phyloP scores from a whole-genome alignment of 2,797 vertebrate genomes.

The Orestias chungarensis region DNA sequence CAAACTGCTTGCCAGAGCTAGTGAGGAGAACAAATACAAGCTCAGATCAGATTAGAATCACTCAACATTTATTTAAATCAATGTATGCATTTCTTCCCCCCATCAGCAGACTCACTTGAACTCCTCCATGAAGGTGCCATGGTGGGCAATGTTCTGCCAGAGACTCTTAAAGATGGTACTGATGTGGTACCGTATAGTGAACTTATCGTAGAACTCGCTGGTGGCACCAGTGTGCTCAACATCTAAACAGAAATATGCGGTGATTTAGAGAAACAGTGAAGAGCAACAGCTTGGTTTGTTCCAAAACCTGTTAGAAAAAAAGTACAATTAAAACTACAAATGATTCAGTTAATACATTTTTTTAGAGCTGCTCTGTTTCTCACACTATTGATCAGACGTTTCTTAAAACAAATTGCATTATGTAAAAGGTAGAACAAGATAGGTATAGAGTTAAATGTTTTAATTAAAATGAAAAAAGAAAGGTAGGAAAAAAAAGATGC shows the following conservation, averaged over 20 bases:
- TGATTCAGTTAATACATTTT: not conserved
- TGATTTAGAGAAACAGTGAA: not conserved
- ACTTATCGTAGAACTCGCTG: slow-evolving; percentile 99
- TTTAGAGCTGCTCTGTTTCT: not conserved
- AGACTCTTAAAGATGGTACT: slow-evolving; percentile 99
- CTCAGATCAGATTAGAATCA: slow-evolving; percentile 13
- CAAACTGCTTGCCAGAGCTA: slow-evolving; percentile 99
- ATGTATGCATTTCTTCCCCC: not conserved
- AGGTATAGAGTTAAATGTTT: not conserved
- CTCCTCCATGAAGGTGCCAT: slow-evolving; percentile 98
- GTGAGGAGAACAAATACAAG: slow-evolving; percentile 10
- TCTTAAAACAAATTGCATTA: not conserved
- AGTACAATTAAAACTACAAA: not conserved
- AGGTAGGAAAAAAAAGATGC: not conserved
- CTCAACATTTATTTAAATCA: not conserved
- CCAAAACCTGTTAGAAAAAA: too few relatives aligned
- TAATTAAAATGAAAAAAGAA: not conserved
- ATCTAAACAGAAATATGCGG: slow-evolving; percentile 74
- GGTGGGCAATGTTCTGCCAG: slow-evolving; percentile 97
- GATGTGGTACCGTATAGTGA: slow-evolving; percentile 99
- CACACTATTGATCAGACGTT: not conserved
- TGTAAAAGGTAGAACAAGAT: not conserved
- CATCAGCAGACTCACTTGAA: slow-evolving; percentile 91
- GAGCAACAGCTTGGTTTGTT: not conserved
- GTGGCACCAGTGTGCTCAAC: slow-evolving; percentile 98